Evolutionary conservation across 2,113 vertebrate genomes (phyloP), one percentile per base, ranked within the genome.

Genomic region (Fregetta grallaria): DNA sequence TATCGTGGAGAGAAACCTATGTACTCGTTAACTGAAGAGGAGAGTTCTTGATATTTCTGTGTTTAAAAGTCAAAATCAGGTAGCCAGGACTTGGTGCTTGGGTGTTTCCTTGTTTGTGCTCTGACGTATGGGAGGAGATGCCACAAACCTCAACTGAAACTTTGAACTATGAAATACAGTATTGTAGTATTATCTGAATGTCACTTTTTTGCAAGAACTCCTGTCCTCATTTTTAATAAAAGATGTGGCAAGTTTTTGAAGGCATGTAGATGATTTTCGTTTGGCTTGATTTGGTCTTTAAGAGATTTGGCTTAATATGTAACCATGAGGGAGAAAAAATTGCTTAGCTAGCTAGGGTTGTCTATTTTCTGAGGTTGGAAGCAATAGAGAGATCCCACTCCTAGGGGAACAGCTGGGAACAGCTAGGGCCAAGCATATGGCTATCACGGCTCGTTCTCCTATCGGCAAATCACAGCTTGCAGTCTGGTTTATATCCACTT

Each of bases 401-500:
- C 59, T 72, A 52, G 50, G 55, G 50, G 59, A 67, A 44, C 75
- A 93, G 71, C 95, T 92, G 88, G 86, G 72, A 93, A 6, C 65
- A 88, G 78, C 68, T 25, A 66, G 23, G 36, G 67, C 88, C 1
- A n/a, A 88, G 59, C 92, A 67, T 55, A 36, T 77, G 88, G 59
- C 63, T 73, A 65, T 91, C 68, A 36, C 0, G 1, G 59, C 59
- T 63, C 4, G 5, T 55, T 90, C 36, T 85, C 45, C 81, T 93
- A 50, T 76, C 86, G 92, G 88, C 90, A 92, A 20, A 68, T 77
- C 86, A 40, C 8, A 3, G 63, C 71, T 77, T 38, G 45, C 71
- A n/a, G 26, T 83, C 88, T 93, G 95, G 40, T 93, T 94, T 96
- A 15, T 73, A 75, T 83, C 82, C 59, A 45, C 68, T 86, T 73